Evolutionary conservation across 2,888 invertebrate genomes (phyloP).

Genomic region (Cephonodes hylas): DNA sequence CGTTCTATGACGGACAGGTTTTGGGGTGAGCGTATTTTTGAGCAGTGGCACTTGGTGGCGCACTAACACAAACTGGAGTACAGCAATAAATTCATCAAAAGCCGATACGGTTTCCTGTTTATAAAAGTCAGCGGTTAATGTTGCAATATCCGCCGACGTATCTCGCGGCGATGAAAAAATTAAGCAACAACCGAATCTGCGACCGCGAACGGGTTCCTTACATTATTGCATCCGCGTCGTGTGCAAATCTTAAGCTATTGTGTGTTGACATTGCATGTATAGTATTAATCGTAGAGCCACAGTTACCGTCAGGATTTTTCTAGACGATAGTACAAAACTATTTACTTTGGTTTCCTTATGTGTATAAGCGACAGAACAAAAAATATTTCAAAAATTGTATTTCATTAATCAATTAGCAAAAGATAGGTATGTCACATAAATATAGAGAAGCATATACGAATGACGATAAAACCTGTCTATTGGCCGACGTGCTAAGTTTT

Average conservation of each 20-base stretch:
- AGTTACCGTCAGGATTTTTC: neutral
- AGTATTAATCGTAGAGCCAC: too few species aligned
- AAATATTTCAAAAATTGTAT: too few species aligned
- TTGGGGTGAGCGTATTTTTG: neutral
- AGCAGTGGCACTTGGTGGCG: neutral
- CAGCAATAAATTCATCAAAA: constrained; percentile 21
- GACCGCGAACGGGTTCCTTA: constrained; percentile 8
- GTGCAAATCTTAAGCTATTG: neutral
- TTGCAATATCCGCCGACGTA: constrained; percentile 46
- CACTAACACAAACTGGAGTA: neutral
- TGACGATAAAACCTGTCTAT: neutral
- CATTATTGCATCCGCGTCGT: neutral
- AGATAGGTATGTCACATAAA: too few species aligned
- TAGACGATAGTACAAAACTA: neutral
- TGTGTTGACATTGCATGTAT: too few species aligned
- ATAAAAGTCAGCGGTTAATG: constrained; percentile 32
- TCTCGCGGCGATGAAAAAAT: constrained; percentile 25
- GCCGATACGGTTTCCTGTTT: constrained; percentile 45
- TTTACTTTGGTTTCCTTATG: too few species aligned
- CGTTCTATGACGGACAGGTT: neutral
- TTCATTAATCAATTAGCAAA: too few species aligned
- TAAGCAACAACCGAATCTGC: neutral
- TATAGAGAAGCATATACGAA: neutral
- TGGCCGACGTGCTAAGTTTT: neutral
- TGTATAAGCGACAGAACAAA: too few species aligned